These are phyloP conservation scores for Hypomecis atomaria DNA, from an alignment of 2,888 invertebrate species.

Conservation along the genomic window DNA sequence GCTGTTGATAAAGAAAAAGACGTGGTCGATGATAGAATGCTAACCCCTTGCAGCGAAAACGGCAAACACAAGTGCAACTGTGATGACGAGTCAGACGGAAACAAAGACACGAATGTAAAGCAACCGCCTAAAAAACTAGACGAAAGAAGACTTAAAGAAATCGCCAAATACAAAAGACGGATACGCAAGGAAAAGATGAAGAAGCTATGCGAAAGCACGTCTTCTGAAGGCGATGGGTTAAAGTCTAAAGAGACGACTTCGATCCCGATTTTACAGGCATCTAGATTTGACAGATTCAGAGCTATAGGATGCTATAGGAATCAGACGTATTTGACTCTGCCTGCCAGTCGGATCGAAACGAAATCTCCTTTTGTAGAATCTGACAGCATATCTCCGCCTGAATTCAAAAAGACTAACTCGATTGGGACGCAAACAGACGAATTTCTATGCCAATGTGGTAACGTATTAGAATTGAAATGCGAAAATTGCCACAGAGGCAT, in stretches of 20 bases:
- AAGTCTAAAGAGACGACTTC: slow-evolving; percentile 72
- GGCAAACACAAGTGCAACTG: slow-evolving; percentile 92
- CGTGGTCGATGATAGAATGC: slow-evolving; percentile 89
- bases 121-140: slow-evolving; percentile 67
- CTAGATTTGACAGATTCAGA: slow-evolving; percentile 76
- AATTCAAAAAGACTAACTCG: slow-evolving; percentile 67
- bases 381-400: slow-evolving; percentile 59
- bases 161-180: slow-evolving; percentile 77
- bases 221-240: slow-evolving; percentile 71
- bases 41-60: slow-evolving; percentile 88
- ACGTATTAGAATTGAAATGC: slow-evolving; percentile 58
- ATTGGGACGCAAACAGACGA: slow-evolving; percentile 77
- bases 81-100: slow-evolving; percentile 87
- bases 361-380: slow-evolving; percentile 71
- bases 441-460: slow-evolving; percentile 68
- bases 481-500: slow-evolving; percentile 61
- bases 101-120: slow-evolving; percentile 56
- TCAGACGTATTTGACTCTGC: slow-evolving; percentile 76
- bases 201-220: slow-evolving; percentile 74
- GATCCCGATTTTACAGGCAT: slow-evolving; percentile 79
- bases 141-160: slow-evolving; percentile 74
- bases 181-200: slow-evolving; percentile 76
- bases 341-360: slow-evolving; percentile 70
- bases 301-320: slow-evolving; percentile 79
- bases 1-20: slow-evolving; percentile 43